These are phyloP conservation scores for Aphelenchoides fujianensis DNA, from an alignment of 1,140 invertebrate genomes.

Conservation along the genomic window DNA sequence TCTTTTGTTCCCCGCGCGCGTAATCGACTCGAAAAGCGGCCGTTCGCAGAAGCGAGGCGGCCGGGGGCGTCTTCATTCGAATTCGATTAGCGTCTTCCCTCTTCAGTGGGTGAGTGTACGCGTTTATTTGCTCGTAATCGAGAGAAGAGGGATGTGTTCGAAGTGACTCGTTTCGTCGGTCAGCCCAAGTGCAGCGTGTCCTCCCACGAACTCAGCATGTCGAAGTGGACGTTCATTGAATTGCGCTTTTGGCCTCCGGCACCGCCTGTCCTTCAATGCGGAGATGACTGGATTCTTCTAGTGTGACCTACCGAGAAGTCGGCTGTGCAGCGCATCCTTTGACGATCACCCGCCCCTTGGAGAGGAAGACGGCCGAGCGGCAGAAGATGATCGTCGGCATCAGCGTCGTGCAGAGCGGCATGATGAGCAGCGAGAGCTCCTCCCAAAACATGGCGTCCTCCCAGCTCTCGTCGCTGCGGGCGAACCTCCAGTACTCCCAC, in stretches of 20 bases:
- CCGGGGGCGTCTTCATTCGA: too few relatives aligned
- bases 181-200: conserved; percentile 16
- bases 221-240: neutral
- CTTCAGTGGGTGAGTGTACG: too few relatives aligned
- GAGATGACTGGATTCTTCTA: neutral
- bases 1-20: neutral
- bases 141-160: neutral
- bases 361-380: neutral
- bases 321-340: conserved; percentile 2
- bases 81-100: too few relatives aligned
- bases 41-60: neutral
- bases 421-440: conserved; percentile 7
- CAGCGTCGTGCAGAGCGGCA: conserved; percentile 5
- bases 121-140: neutral
- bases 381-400: conserved; percentile 7
- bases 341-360: neutral
- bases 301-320: conserved; percentile 7
- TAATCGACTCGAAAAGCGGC: neutral
- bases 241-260: neutral
- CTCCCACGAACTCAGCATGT: conserved; percentile 12
- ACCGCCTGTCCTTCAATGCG: conserved; percentile 11
- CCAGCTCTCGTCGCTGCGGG: neutral
- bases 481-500: neutral
- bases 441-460: conserved; percentile 8
- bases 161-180: neutral